A percentile compares a stretch with the other conserved stretches of the same genome.
Conservation (phyloP, 2,888 invertebrate genomes). For the Scaptomyza caliginosa region DNA sequence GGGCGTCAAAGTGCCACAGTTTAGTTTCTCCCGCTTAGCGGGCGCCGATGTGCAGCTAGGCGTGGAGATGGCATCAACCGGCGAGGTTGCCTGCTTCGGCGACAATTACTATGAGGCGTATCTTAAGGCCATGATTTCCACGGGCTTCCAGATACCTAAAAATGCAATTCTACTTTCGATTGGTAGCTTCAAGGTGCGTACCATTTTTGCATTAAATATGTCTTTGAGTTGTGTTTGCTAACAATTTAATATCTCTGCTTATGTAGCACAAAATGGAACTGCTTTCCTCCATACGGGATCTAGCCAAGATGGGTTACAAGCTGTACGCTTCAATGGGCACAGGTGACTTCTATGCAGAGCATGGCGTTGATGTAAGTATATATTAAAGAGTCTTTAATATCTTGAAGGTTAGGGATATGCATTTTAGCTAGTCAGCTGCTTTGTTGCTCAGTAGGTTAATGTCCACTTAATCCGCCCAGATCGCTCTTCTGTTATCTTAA, state of each 20-base stretch:
- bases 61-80: constrained; percentile 99
- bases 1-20: constrained; percentile 99
- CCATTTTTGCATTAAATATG: no score
- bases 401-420: no score
- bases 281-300: constrained; percentile 90
- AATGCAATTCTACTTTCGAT: constrained; percentile 97
- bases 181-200: constrained; percentile 95
- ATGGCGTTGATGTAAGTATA: constrained; percentile 92
- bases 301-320: constrained; percentile 96
- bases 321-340: constrained; percentile 99
- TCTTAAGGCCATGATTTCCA: constrained; percentile 98
- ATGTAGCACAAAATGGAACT: constrained; percentile 95
- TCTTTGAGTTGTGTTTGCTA: not conserved
- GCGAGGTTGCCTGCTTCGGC: constrained; percentile 99
- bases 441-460: no score
- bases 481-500: no score
- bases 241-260: no score
- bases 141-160: constrained; percentile 97
- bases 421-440: no score
- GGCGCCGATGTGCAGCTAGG: constrained; percentile 99
- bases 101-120: constrained; percentile 99
- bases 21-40: constrained; percentile 97
- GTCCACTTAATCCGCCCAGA: no score
- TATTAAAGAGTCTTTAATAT: not conserved
- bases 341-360: constrained; percentile 98